Evolutionary conservation across 1,140 invertebrate genomes (phyloP).

Genomic region (Lepidotrigona ventralis): DNA sequence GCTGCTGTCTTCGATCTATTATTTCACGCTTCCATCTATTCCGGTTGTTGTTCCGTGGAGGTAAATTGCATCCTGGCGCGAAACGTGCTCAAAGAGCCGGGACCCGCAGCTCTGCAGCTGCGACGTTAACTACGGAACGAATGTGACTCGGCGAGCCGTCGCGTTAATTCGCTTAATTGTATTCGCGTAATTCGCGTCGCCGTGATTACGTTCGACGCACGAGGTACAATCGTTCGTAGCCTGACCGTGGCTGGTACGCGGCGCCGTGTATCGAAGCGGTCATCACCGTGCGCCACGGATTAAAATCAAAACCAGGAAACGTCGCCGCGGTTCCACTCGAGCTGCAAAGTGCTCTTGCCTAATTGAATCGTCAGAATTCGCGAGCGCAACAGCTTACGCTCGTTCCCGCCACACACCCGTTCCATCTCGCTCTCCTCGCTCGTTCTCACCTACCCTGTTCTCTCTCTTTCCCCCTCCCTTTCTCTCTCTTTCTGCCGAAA

Average conservation of each 20-base stretch:
- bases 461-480: background rate
- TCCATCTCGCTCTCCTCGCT: background rate
- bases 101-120: no score
- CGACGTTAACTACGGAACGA: slow-evolving; percentile 12
- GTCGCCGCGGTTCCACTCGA: background rate
- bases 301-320: slow-evolving; percentile 37
- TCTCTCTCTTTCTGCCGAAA: background rate
- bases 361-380: slow-evolving; percentile 46
- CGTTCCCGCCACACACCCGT: background rate
- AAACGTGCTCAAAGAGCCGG: background rate
- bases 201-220: slow-evolving; percentile 27
- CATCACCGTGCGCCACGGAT: background rate
- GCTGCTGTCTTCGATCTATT: slow-evolving; percentile 10
- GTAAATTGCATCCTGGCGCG: background rate
- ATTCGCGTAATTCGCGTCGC: background rate
- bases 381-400: slow-evolving; percentile 1
- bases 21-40: background rate
- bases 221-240: background rate
- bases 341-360: background rate
- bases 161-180: slow-evolving; percentile 25
- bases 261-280: background rate
- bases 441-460: background rate
- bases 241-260: background rate
- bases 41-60: background rate
- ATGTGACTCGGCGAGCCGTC: slow-evolving; percentile 1